phyloP scores from a whole-genome alignment of 2,113 vertebrate genomes.

The Bufo gargarizans region DNA sequence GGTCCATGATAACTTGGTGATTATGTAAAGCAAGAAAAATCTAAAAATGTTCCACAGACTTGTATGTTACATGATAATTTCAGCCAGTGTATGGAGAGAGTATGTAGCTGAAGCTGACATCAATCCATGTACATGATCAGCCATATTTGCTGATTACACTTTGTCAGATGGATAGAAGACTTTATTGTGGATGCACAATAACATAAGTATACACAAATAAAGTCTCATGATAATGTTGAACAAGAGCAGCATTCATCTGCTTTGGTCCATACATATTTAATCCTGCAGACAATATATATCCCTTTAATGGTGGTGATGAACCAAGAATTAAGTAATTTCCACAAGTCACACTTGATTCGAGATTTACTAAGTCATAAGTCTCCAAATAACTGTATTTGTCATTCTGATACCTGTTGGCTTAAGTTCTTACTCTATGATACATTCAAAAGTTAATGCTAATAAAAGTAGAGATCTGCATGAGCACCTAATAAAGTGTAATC shows the following conservation, averaged over 20 bases:
- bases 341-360: not conserved
- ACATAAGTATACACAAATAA: not conserved
- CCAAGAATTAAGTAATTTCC: not conserved
- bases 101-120: not conserved
- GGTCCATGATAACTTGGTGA: not conserved
- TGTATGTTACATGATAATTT: not conserved
- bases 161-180: not conserved
- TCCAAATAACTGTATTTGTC: not conserved
- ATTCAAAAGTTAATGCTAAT: not conserved
- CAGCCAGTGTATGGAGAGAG: not conserved
- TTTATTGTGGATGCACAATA: not conserved
- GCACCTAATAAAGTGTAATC: not conserved
- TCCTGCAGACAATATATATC: no score
- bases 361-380: not conserved
- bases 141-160: not conserved
- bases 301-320: not conserved
- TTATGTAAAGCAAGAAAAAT: not conserved
- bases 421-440: not conserved
- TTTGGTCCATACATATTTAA: not conserved
- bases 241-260: not conserved
- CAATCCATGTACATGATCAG: not conserved
- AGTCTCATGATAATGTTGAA: not conserved
- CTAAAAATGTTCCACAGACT: not conserved
- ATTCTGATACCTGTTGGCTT: not conserved
- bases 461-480: not conserved